A percentile compares a stretch with the other conserved stretches of the same genome.
phyloP scores from a whole-genome alignment of 2,888 invertebrate genomes.

The Eulithis testata region DNA sequence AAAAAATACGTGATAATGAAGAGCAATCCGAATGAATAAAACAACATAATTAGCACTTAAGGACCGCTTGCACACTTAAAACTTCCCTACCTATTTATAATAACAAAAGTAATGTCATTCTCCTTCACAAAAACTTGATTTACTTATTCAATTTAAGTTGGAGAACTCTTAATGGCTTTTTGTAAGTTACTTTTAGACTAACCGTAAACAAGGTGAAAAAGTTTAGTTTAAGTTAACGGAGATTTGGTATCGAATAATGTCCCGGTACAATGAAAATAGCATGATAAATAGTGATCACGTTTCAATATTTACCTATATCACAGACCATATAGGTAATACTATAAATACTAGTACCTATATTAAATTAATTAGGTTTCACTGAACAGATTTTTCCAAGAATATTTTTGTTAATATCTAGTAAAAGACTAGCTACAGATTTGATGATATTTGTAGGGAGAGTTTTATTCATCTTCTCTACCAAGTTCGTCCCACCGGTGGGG shows the following conservation, averaged over 20 bases:
- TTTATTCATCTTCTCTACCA: too few species aligned
- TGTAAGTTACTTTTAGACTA: conserved; percentile 37
- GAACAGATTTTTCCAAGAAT: too few species aligned
- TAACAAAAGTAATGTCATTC: conserved; percentile 41
- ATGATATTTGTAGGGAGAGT: too few species aligned
- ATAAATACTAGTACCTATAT: too few species aligned
- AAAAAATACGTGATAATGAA: not conserved
- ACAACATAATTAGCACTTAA: conserved; percentile 10
- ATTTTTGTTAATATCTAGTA: too few species aligned
- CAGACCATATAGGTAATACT: too few species aligned
- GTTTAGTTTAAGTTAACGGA: conserved; percentile 26
- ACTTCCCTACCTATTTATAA: conserved; percentile 32
- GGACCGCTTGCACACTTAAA: conserved; percentile 29
- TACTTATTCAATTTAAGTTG: conserved; percentile 46
- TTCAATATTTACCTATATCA: too few species aligned
- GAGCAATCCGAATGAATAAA: conserved; percentile 21
- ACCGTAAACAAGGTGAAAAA: conserved; percentile 42
- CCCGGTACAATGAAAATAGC: not conserved
- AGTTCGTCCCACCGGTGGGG: too few species aligned
- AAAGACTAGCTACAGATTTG: too few species aligned
- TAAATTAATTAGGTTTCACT: too few species aligned
- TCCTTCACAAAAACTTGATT: conserved; percentile 43
- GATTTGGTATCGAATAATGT: conserved; percentile 13
- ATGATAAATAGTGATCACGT: not conserved
- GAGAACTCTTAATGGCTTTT: conserved; percentile 44